These are phyloP conservation scores for Pipistrellus pygmaeus DNA, from an alignment of 2,797 vertebrate species.

Conservation along the genomic window DNA sequence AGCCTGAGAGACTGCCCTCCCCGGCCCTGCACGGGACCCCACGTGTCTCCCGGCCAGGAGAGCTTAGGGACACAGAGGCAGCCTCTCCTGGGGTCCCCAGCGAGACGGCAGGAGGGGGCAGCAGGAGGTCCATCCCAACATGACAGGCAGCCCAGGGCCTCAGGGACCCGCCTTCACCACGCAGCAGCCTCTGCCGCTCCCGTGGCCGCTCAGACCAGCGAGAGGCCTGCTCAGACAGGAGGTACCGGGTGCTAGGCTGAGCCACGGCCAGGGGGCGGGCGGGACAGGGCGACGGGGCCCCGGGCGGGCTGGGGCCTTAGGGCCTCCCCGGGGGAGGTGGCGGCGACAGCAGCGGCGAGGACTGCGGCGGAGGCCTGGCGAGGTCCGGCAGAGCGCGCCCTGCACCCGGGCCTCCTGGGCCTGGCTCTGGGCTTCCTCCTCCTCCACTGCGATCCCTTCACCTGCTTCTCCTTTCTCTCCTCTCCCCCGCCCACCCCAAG, in stretches of 20 bases:
- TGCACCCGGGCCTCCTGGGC: constrained; percentile 87
- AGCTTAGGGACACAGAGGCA: constrained; percentile 18
- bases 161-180: constrained; percentile 80
- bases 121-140: not conserved
- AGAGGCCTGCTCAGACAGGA: constrained; percentile 61
- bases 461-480: constrained; percentile 92
- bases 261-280: constrained; percentile 1
- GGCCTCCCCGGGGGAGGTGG: constrained; percentile 24
- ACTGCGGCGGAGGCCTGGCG: constrained; percentile 75
- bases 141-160: constrained; percentile 69
- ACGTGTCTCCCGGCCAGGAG: constrained; percentile 26
- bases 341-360: constrained; percentile 20
- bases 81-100: constrained; percentile 29
- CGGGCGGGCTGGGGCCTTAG: constrained; percentile 26
- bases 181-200: constrained; percentile 73
- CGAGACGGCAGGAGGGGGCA: not conserved
- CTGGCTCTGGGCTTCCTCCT: constrained; percentile 90
- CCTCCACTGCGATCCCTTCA: constrained; percentile 90
- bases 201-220: constrained; percentile 28
- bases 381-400: constrained; percentile 79
- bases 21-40: not conserved
- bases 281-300: not conserved
- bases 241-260: constrained; percentile 2
- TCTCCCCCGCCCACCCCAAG: constrained; percentile 92
- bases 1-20: accelerated